Conservation (phyloP, 1,140 invertebrate genomes). For the Lordiphosa clarofinis region DNA sequence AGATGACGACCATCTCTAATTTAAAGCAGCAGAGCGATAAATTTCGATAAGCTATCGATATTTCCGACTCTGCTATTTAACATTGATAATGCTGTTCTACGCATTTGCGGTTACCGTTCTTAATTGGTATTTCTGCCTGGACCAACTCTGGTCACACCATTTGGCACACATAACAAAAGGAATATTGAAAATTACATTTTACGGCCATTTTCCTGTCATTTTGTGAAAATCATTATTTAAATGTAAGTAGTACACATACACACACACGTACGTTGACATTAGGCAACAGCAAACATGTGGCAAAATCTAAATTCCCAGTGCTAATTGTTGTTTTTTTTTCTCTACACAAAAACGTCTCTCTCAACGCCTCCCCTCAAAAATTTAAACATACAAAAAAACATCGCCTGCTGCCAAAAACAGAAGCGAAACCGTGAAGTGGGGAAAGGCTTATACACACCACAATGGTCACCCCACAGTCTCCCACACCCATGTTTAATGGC, state of each 20-base stretch:
- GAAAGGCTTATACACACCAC: slow-evolving; percentile 10
- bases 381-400: slow-evolving; percentile 8
- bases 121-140: slow-evolving; percentile 14
- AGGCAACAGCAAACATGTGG: slow-evolving; percentile 46
- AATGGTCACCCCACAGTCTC: slow-evolving; percentile 83
- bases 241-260: slow-evolving; percentile 50
- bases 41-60: no score
- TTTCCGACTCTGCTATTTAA: background rate
- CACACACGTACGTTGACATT: slow-evolving; percentile 15
- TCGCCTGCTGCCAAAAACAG: slow-evolving; percentile 11
- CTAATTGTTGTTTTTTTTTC: slow-evolving; percentile 42
- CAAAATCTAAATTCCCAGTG: slow-evolving; percentile 49
- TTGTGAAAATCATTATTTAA: slow-evolving; percentile 13
- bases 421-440: slow-evolving; percentile 1
- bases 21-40: no score
- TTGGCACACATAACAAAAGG: slow-evolving; percentile 64
- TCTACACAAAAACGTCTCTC: slow-evolving; percentile 55
- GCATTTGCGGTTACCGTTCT: background rate
- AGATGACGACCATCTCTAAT: no score
- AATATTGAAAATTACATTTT: slow-evolving; percentile 36
- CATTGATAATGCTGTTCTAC: slow-evolving; percentile 14
- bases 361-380: slow-evolving; percentile 38
- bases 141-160: slow-evolving; percentile 11
- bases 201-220: slow-evolving; percentile 58
- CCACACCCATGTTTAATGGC: slow-evolving; percentile 82